Evolutionary conservation across 2,113 vertebrate genomes (phyloP).

Genomic region (Stictonetta naevosa): DNA sequence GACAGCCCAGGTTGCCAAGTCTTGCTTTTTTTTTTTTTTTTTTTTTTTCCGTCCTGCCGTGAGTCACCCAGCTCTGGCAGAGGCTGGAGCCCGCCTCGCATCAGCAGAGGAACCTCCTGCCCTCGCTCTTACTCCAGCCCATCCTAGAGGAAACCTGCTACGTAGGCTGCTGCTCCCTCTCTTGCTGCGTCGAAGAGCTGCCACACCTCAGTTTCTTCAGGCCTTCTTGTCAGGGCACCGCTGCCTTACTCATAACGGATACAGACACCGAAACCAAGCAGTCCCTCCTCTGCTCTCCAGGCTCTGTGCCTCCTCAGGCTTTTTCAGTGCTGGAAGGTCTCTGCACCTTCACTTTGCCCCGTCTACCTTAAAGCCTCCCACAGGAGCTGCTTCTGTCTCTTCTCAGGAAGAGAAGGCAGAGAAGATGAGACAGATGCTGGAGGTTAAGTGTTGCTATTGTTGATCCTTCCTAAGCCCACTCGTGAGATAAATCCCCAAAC

Average conservation of each 20-base stretch:
- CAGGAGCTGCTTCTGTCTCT: neutral
- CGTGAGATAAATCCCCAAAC: neutral
- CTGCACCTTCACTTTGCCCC: neutral
- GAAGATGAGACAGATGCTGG: neutral
- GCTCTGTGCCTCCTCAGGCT: neutral
- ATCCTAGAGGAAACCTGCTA: neutral
- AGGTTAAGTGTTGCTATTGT: neutral
- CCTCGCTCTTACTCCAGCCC: neutral
- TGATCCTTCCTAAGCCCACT: neutral
- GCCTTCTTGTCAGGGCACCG: neutral
- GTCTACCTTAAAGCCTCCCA: neutral
- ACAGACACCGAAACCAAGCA: neutral
- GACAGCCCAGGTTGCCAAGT: constrained; percentile 43
- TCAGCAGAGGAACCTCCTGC: constrained; percentile 41
- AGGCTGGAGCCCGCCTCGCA: neutral
- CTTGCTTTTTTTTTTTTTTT: neutral
- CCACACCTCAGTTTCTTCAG: constrained; percentile 11
- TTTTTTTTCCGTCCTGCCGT: neutral
- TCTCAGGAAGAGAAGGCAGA: neutral
- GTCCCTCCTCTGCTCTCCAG: neutral
- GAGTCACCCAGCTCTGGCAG: constrained; percentile 33
- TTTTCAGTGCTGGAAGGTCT: neutral
- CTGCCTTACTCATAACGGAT: constrained; percentile 25
- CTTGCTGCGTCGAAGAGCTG: neutral
- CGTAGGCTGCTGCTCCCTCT: neutral